These are phyloP conservation scores for Capitella teleta DNA, from an alignment of 1,140 invertebrate genomes.

Conservation along the genomic window DNA sequence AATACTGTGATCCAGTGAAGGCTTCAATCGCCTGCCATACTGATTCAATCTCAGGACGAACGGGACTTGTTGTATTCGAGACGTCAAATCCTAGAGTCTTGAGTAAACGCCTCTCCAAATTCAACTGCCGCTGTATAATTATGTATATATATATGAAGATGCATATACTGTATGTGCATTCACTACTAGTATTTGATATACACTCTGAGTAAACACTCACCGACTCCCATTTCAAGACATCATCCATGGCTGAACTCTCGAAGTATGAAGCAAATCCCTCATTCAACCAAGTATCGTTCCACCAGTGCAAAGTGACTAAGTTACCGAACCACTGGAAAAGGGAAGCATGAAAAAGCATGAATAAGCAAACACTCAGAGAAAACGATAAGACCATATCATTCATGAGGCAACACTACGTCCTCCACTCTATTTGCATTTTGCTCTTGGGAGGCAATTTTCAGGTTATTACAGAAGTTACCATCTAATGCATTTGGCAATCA, in stretches of 20 bases:
- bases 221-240: slow-evolving; percentile 68
- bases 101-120: background rate
- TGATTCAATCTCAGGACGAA: background rate
- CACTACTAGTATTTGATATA: background rate
- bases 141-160: background rate
- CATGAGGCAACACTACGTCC: background rate
- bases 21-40: background rate
- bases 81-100: background rate
- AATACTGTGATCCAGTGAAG: background rate
- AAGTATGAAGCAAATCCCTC: slow-evolving; percentile 20
- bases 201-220: slow-evolving; percentile 19
- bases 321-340: slow-evolving; percentile 10
- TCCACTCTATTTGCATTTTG: background rate
- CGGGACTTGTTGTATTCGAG: background rate
- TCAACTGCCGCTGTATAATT: background rate
- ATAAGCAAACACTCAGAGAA: background rate
- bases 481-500: too few relatives aligned
- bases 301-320: slow-evolving; percentile 20
- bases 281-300: slow-evolving; percentile 37
- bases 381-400: background rate
- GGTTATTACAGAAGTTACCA: too few relatives aligned
- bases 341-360: background rate
- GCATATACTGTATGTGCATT: background rate
- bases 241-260: slow-evolving; percentile 23
- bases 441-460: too few relatives aligned